A percentile compares a stretch with the other conserved stretches of the same genome.
Evolutionary conservation across 2,113 vertebrate species (phyloP).

Genomic region (Scophthalmus maximus): DNA sequence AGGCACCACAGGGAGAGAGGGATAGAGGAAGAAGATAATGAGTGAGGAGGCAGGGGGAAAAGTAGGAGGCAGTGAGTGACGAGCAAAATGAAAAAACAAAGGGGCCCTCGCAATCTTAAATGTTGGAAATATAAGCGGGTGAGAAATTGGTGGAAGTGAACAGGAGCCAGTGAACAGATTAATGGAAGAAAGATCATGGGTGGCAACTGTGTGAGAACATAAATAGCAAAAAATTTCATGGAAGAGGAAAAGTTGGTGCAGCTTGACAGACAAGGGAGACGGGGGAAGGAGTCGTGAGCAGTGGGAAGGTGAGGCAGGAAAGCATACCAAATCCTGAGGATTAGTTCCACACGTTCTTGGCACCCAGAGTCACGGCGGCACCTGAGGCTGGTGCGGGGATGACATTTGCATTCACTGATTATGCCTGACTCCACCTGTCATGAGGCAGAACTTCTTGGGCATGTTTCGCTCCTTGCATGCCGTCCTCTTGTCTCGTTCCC

Average conservation of each 20-base stretch:
- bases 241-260: constrained; percentile 9
- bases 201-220: constrained; percentile 1
- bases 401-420: constrained; percentile 66
- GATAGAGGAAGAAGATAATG: constrained; percentile 41
- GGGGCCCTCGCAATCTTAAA: constrained; percentile 10
- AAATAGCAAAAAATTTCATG: constrained; percentile 3
- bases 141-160: background rate
- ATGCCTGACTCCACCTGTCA: constrained; percentile 46
- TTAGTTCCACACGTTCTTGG: constrained; percentile 67
- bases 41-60: constrained; percentile 29
- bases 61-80: constrained; percentile 26
- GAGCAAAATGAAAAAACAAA: constrained; percentile 44
- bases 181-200: constrained; percentile 21
- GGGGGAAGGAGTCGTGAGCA: constrained; percentile 23
- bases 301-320: constrained; percentile 22
- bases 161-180: constrained; percentile 10
- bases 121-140: constrained; percentile 8
- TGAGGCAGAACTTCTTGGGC: constrained; percentile 38
- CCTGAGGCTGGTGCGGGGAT: constrained; percentile 33
- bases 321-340: constrained; percentile 51
- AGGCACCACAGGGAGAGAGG: constrained; percentile 21
- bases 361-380: constrained; percentile 33
- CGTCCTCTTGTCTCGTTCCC: constrained; percentile 17
- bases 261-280: constrained; percentile 21
- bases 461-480: constrained; percentile 20